Conservation (phyloP, 2,888 invertebrate genomes). For the Dioctria linearis region DNA sequence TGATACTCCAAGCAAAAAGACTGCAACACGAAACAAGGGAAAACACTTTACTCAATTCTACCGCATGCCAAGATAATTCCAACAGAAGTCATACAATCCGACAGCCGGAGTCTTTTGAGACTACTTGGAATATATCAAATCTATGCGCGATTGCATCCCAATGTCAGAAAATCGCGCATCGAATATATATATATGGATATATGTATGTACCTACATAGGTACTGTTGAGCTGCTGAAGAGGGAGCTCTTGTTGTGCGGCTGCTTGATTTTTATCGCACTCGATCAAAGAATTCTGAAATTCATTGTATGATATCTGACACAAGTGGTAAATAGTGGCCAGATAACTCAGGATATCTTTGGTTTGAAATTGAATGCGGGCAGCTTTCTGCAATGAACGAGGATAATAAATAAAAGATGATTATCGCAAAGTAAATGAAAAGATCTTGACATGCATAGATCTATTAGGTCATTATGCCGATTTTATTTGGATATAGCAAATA, state of each 20-base stretch:
- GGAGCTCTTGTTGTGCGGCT: not conserved
- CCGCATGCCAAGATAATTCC: constrained; percentile 44
- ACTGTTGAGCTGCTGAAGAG: not conserved
- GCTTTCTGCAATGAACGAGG: not conserved
- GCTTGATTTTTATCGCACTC: constrained; percentile 30
- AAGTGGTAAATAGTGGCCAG: constrained; percentile 46
- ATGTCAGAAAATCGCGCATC: constrained; percentile 5
- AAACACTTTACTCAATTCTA: constrained; percentile 45
- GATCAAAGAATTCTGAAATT: constrained; percentile 43
- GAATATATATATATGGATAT: not conserved
- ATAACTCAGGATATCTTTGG: constrained; percentile 29
- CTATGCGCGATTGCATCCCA: constrained; percentile 1
- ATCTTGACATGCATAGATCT: not conserved
- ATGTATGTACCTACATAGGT: not conserved
- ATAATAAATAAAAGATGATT: constrained; percentile 47
- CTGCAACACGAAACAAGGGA: constrained; percentile 24
- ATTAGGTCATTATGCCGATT: too few species aligned
- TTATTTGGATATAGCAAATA: too few species aligned
- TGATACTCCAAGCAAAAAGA: constrained; percentile 35
- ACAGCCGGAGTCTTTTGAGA: not conserved
- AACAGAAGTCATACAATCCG: constrained; percentile 52
- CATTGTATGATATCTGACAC: constrained; percentile 28
- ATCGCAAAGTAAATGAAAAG: constrained; percentile 40
- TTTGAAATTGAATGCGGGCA: constrained; percentile 6
- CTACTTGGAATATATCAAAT: constrained; percentile 23